These are phyloP conservation scores for Helicorthomorpha holstii DNA, from an alignment of 1,140 invertebrate species.

Conservation along the genomic window DNA sequence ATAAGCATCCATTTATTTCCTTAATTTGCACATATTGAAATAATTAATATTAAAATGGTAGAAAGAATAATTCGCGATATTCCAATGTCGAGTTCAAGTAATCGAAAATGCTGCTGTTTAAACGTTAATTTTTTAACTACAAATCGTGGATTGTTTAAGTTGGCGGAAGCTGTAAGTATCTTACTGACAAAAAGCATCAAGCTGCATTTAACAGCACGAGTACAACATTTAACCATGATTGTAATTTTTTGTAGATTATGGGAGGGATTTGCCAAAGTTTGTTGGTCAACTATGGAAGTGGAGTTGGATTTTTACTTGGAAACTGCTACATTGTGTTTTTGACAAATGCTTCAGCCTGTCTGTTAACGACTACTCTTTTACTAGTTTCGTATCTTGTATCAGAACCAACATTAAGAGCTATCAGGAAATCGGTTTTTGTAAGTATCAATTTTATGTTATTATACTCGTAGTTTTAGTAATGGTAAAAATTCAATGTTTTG, in stretches of 20 bases:
- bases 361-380: not conserved
- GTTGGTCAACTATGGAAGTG: not conserved
- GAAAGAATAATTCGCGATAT: not conserved
- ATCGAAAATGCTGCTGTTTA: not conserved
- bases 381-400: conserved; percentile 1
- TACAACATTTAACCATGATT: too few relatives aligned
- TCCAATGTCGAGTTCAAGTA: not conserved
- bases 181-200: not conserved
- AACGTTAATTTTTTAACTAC: not conserved
- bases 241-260: not conserved
- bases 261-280: not conserved
- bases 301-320: not conserved
- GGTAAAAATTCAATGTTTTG: too few relatives aligned
- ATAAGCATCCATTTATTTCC: too few relatives aligned
- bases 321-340: not conserved
- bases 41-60: too few relatives aligned
- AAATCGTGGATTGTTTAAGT: not conserved
- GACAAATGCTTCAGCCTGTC: not conserved
- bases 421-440: conserved; percentile 3
- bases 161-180: not conserved
- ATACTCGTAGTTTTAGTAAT: too few relatives aligned
- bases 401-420: not conserved
- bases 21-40: too few relatives aligned
- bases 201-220: not conserved
- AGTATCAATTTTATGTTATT: too few relatives aligned